Conservation (phyloP, 2,113 vertebrate species). For the Ceyx cyanopectus region DNA sequence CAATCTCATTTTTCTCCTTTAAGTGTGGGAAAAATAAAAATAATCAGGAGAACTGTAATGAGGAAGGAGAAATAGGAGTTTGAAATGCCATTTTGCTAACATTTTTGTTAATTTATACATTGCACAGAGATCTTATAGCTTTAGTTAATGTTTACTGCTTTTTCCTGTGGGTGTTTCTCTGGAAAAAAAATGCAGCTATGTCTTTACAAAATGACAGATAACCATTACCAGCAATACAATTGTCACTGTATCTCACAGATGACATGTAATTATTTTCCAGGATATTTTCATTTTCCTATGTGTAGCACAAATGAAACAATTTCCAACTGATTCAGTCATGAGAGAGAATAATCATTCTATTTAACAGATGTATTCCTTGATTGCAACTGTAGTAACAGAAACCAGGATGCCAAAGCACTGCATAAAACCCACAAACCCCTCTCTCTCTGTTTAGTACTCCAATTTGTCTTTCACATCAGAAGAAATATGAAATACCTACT, state of each 20-base stretch:
- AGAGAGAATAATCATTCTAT: background rate
- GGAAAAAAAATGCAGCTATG: background rate
- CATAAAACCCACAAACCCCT: background rate
- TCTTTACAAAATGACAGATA: background rate
- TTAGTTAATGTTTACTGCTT: background rate
- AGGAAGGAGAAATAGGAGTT: background rate
- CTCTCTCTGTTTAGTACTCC: background rate
- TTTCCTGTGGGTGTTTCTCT: background rate
- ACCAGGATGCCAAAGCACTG: background rate
- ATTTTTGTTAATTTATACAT: background rate
- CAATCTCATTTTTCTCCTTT: background rate
- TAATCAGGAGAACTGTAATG: background rate
- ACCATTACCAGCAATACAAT: background rate
- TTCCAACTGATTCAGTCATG: background rate
- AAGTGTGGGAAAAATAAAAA: background rate
- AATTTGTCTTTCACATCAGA: background rate
- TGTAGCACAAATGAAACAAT: background rate
- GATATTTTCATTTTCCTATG: background rate
- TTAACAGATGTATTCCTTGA: background rate
- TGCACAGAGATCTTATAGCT: background rate
- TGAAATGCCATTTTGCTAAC: background rate
- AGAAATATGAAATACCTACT: background rate
- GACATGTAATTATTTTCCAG: background rate
- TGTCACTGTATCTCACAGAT: background rate
- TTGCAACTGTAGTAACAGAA: background rate